Evolutionary conservation across 2,888 invertebrate species (phyloP).

Genomic region (Allolobophora icterica): DNA sequence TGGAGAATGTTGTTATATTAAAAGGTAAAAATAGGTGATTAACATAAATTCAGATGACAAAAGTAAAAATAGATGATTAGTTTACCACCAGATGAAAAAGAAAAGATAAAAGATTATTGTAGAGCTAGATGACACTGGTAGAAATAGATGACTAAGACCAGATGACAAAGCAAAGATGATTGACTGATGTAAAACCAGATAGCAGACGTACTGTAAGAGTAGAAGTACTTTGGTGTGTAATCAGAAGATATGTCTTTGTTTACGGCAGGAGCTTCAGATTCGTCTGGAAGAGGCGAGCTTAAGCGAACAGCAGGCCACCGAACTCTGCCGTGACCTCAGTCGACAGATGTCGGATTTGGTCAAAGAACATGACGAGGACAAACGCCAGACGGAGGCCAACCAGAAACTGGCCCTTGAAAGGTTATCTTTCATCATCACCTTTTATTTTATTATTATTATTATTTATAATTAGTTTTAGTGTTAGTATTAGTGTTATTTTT

Average conservation of each 20-base stretch:
- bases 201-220: neutral
- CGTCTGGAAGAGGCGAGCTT: constrained; percentile 55
- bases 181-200: neutral
- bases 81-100: no score
- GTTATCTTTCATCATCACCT: constrained; percentile 37
- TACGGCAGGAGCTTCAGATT: constrained; percentile 50
- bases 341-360: constrained; percentile 59
- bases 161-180: no score
- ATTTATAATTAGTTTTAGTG: neutral
- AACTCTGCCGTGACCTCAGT: constrained; percentile 58
- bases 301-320: constrained; percentile 57
- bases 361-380: constrained; percentile 59
- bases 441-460: neutral
- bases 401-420: constrained; percentile 52
- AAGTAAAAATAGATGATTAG: no score
- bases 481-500: no score
- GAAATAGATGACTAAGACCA: no score
- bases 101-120: no score
- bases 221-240: neutral
- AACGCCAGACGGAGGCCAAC: constrained; percentile 45
- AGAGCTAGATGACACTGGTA: no score
- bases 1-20: no score
- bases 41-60: neutral
- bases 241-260: neutral
- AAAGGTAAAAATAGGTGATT: neutral